Evolutionary conservation across 2,113 vertebrate species (phyloP).

Genomic region (Bombycilla garrulus): DNA sequence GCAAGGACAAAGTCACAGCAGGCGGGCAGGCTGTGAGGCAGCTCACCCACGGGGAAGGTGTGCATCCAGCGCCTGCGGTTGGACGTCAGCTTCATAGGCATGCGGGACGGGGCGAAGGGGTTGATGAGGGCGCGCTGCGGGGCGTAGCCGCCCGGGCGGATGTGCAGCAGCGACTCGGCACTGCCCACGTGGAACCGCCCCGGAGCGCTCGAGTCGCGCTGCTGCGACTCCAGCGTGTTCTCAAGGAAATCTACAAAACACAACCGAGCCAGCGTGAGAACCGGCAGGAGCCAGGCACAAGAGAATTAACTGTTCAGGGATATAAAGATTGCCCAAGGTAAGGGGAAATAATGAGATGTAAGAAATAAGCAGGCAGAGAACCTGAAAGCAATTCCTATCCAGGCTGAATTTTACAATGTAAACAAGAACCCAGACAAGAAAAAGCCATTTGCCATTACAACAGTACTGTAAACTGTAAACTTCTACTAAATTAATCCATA

Average conservation of each 20-base stretch:
- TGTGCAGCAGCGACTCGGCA: constrained; percentile 89
- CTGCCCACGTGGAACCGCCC: constrained; percentile 96
- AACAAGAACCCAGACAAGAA: not conserved
- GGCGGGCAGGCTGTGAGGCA: rapidly evolving
- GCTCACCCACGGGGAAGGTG: constrained; percentile 93
- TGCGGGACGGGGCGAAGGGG: constrained; percentile 94
- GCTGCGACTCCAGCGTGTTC: constrained; percentile 87
- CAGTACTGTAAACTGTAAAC: not conserved
- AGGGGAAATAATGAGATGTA: not conserved
- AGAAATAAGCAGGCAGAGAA: not conserved
- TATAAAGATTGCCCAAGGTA: not conserved
- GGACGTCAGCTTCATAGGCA: constrained; percentile 98
- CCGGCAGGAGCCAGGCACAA: not conserved
- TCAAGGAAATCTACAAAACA: constrained; percentile 81
- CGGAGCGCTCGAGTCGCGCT: constrained; percentile 90
- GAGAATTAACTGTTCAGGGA: not conserved
- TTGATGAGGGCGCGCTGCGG: constrained; percentile 95
- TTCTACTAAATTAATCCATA: not conserved
- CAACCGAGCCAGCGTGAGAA: not conserved
- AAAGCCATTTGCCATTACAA: not conserved
- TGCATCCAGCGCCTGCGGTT: constrained; percentile 98
- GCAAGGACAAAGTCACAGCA: not conserved
- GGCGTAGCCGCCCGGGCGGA: constrained; percentile 85
- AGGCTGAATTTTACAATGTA: not conserved
- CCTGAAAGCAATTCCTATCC: not conserved